These are phyloP conservation scores for Drosophila kokeensis DNA, from an alignment of 2,888 invertebrate genomes.

Conservation along the genomic window DNA sequence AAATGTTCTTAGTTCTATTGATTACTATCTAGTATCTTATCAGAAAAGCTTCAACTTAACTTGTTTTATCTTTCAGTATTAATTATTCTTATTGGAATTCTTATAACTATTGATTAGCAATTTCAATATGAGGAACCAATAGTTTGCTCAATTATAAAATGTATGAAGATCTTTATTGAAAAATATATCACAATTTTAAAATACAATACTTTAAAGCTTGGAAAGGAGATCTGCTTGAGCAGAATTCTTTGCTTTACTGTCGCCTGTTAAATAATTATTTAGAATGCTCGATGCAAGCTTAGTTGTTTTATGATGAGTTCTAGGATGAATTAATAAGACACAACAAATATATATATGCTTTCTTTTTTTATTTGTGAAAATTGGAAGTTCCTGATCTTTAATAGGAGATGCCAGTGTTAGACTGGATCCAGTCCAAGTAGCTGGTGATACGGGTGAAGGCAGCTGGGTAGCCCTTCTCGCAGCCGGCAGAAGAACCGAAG, in stretches of 20 bases:
- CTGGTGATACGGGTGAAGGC: constrained; percentile 74
- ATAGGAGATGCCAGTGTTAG: constrained; percentile 46
- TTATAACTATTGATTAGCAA: background rate
- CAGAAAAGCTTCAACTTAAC: constrained; percentile 5
- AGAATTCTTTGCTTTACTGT: no score
- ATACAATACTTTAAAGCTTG: no score
- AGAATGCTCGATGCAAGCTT: no score
- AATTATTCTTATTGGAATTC: background rate
- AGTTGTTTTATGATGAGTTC: no score
- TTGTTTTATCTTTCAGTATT: background rate
- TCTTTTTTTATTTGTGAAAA: no score
- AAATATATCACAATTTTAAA: no score
- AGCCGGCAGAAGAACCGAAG: constrained; percentile 75
- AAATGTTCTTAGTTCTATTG: constrained; percentile 2
- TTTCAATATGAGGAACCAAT: background rate
- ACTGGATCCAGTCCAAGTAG: constrained; percentile 73
- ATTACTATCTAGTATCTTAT: constrained; percentile 27
- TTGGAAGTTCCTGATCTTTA: constrained; percentile 25
- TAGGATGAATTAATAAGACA: no score
- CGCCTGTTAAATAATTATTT: no score
- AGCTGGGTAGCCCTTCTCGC: constrained; percentile 73
- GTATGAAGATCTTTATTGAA: background rate
- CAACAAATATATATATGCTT: no score
- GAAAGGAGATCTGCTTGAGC: no score
- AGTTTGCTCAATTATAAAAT: background rate